These are phyloP conservation scores for Lobophora halterata DNA, from an alignment of 2,888 invertebrate species.

Conservation along the genomic window DNA sequence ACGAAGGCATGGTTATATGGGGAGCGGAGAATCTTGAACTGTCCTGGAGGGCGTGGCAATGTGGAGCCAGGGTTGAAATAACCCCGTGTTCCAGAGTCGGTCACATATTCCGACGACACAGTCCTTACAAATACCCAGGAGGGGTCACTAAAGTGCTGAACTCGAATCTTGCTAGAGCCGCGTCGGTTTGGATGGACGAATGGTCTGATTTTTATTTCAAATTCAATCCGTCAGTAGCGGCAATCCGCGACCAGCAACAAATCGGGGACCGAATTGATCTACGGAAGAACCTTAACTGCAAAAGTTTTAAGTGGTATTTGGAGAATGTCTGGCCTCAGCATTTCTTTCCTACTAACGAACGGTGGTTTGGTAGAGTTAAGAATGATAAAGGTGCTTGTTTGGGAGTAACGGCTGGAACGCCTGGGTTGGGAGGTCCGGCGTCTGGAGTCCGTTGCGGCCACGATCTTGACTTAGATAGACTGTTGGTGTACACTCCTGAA, in stretches of 20 bases:
- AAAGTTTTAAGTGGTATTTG: conserved; percentile 96
- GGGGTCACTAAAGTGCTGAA: conserved; percentile 94
- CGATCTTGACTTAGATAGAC: conserved; percentile 82
- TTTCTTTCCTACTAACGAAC: conserved; percentile 93
- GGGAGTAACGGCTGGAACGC: conserved; percentile 70
- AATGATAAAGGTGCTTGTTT: conserved; percentile 70
- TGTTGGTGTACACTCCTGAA: conserved; percentile 85
- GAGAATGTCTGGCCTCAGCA: conserved; percentile 97
- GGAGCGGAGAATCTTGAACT: conserved; percentile 99
- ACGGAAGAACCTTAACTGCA: conserved; percentile 87
- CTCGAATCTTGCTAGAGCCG: conserved; percentile 94
- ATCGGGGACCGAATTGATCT: conserved; percentile 84
- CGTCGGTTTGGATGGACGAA: conserved; percentile 98
- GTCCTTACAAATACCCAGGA: conserved; percentile 97
- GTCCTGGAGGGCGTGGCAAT: conserved; percentile 98
- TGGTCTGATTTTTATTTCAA: conserved; percentile 96
- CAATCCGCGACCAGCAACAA: conserved; percentile 80
- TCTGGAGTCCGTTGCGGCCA: conserved; percentile 83
- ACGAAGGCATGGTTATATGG: conserved; percentile 92
- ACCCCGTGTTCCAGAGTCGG: conserved; percentile 96
- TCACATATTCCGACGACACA: conserved; percentile 94
- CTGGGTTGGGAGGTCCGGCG: conserved; percentile 87
- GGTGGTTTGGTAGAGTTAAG: conserved; percentile 93
- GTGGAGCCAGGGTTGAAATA: conserved; percentile 94
- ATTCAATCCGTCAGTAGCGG: conserved; percentile 86